phyloP scores from a whole-genome alignment of 2,113 vertebrate species.

The Rhinolophus ferrumequinum region DNA sequence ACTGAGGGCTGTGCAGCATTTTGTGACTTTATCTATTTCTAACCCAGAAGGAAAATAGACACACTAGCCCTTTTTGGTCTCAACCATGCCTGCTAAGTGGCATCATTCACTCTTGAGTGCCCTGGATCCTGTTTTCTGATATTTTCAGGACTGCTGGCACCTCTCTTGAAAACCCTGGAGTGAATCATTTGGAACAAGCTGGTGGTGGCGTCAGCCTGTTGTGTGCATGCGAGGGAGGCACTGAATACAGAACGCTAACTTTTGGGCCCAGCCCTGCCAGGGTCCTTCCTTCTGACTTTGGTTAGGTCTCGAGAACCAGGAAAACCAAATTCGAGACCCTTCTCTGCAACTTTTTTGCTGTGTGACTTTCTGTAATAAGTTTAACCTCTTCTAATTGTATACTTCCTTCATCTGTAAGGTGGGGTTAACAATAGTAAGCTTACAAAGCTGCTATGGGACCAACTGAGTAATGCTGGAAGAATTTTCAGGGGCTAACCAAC shows the following conservation, averaged over 20 bases:
- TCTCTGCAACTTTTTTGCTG: not conserved
- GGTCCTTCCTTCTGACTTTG: not conserved
- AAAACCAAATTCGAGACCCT: not conserved
- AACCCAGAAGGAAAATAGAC: not conserved
- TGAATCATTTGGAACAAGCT: not conserved
- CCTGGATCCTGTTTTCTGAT: not conserved
- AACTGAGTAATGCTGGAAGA: not conserved
- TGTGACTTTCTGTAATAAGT: not conserved
- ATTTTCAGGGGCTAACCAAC: not conserved
- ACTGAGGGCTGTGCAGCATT: not conserved
- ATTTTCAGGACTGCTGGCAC: not conserved
- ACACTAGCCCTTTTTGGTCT: too few species aligned
- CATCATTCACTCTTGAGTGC: not conserved
- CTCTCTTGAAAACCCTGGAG: not conserved
- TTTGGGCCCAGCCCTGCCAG: not conserved
- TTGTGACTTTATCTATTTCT: not conserved
- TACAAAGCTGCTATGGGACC: not conserved
- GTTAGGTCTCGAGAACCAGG: not conserved
- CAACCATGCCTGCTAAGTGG: not conserved
- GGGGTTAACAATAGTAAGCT: not conserved
- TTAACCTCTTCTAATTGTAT: not conserved
- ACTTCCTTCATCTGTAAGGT: not conserved
- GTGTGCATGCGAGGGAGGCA: not conserved
- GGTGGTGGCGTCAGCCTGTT: fast-evolving
- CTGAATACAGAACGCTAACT: not conserved